Base-by-base conservation (phyloP, 2,113 vertebrate species). In the Pelecanoides urinatrix region DNA sequence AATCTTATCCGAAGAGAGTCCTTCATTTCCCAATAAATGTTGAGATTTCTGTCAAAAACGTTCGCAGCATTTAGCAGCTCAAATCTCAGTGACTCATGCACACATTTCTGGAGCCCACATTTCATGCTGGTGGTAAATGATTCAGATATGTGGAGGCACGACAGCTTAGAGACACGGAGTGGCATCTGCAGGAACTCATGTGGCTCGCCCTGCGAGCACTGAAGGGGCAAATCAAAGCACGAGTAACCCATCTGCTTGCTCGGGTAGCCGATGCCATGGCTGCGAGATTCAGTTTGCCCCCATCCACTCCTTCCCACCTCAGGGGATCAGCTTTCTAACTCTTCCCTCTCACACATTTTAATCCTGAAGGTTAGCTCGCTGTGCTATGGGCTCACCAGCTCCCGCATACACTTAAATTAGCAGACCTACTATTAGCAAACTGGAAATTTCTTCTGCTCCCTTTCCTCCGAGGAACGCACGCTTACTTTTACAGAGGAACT, bases 391-490 rank as follows among this genome's bases (percentile, higher is more conserved):
- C 85, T 49, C 78, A 21, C 34, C 77, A 18, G 63, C 44, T 47
- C 52, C 81, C 27, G 45, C 49, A 23, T 3, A 7, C 71, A 12
- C 92, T 62, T 78, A 92, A 62, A 83, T 84, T 62, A 96, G 92
- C 87, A 86, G 78, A 74, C 84, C 56, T 77, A 6, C 94, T 81
- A n/a, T 10, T 56, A 93, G 78, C 92, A 95, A 84, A 93, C 10
- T 34, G 20, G 92, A 84, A 88, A 89, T 47, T 38, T 45, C 87
- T 86, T 30, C 92, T 49, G 30, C 59, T 77, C 30, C 66, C 85
- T 30, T 17, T 62, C 56, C 75, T 75, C 68, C 12, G 0, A 58
- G 52, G 40, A 45, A 16, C 2, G 1, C 79, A 44, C 7, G 0
- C 13, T 15, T 61, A 52, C 50, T 82, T 49, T 88, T 71, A 80